Evolutionary conservation across 2,113 vertebrate species (phyloP).

Genomic region (Pitta sordida): DNA sequence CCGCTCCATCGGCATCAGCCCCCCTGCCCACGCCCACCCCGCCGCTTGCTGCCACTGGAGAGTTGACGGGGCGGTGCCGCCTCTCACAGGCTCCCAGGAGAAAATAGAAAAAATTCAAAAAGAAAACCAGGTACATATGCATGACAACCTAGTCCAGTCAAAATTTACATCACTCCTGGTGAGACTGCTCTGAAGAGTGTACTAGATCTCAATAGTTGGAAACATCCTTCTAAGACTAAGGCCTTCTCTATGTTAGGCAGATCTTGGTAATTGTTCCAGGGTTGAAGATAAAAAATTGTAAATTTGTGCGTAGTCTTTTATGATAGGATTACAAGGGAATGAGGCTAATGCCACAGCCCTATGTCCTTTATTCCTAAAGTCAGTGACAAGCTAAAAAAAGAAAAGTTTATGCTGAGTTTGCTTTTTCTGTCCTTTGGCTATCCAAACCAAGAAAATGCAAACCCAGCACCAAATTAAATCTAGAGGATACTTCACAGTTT

Average conservation of each 20-base stretch:
- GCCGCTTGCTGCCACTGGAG: too few relatives aligned
- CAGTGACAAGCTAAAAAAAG: background rate
- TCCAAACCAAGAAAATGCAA: background rate
- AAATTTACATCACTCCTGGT: background rate
- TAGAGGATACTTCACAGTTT: too few relatives aligned
- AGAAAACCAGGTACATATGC: too few relatives aligned
- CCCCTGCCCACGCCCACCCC: too few relatives aligned
- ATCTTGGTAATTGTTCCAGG: background rate
- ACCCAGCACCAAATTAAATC: background rate
- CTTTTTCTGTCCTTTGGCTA: background rate
- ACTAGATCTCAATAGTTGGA: background rate
- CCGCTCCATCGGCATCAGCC: too few relatives aligned
- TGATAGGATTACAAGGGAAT: background rate
- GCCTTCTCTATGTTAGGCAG: background rate
- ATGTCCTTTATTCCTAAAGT: background rate
- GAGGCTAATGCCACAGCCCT: background rate
- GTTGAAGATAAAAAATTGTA: background rate
- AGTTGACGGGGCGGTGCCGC: too few relatives aligned
- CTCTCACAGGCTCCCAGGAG: too few relatives aligned
- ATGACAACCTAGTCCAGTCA: background rate
- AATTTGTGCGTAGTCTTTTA: background rate
- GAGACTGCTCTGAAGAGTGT: background rate
- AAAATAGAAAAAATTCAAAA: too few relatives aligned
- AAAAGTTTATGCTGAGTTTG: background rate
- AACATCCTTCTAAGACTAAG: background rate